Percentiles rank a stretch among this genome's conserved stretches.
Conservation (phyloP, 2,113 vertebrate species). For the Centrocercus urophasianus region DNA sequence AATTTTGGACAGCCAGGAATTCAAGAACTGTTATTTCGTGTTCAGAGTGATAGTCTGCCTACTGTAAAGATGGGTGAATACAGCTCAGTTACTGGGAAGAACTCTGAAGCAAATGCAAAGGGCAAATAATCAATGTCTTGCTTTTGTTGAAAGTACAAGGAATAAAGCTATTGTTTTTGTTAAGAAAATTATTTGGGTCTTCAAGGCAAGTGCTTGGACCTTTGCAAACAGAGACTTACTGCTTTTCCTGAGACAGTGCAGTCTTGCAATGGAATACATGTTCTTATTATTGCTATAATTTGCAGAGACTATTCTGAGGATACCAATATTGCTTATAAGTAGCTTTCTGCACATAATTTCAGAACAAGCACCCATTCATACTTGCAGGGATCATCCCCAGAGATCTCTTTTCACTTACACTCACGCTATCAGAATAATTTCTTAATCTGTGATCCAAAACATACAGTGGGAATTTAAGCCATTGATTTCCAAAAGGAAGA, state of each 20-base stretch:
- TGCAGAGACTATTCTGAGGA: neutral
- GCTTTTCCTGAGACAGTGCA: neutral
- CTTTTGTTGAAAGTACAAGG: neutral
- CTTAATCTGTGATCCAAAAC: neutral
- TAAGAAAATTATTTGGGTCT: neutral
- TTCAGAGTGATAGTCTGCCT: neutral
- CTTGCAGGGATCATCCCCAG: neutral
- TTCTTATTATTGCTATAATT: neutral
- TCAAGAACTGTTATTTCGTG: neutral
- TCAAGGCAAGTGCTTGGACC: neutral
- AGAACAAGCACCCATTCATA: neutral
- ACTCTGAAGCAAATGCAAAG: neutral
- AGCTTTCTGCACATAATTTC: neutral
- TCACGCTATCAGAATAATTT: neutral
- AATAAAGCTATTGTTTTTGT: neutral
- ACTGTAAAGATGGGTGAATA: neutral
- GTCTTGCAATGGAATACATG: neutral
- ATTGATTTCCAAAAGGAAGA: neutral
- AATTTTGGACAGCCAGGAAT: neutral
- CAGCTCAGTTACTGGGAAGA: neutral
- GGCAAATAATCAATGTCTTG: neutral
- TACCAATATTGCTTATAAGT: neutral
- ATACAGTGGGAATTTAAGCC: neutral
- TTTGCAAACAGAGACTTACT: neutral
- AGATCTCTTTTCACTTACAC: neutral